A percentile compares a stretch with the other conserved stretches of the same genome.
Evolutionary conservation across 2,888 invertebrate species (phyloP).

Genomic region (Epinotia ramella): DNA sequence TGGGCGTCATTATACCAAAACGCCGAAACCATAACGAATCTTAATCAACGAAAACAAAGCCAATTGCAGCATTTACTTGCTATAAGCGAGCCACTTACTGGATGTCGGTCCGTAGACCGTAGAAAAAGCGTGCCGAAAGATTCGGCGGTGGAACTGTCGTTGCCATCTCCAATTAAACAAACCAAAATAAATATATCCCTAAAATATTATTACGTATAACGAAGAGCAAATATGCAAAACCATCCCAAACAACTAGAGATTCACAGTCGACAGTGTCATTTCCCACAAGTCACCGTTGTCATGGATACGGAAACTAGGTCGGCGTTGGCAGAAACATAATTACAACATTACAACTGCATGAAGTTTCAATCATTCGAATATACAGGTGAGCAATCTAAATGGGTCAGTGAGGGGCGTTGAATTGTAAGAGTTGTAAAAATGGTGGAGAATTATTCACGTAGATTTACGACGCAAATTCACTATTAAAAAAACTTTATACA

Average conservation of each 20-base stretch:
- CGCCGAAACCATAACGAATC: constrained; percentile 13
- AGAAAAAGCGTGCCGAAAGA: constrained; percentile 86
- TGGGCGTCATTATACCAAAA: constrained; percentile 11
- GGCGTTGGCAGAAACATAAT: neutral
- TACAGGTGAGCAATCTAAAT: neutral
- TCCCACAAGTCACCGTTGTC: constrained; percentile 21
- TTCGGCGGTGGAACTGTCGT: constrained; percentile 70
- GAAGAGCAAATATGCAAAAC: constrained; percentile 49
- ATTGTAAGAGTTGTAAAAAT: neutral
- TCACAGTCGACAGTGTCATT: constrained; percentile 17
- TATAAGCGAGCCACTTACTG: constrained; percentile 66
- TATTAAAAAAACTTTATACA: too few species aligned
- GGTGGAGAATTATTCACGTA: neutral
- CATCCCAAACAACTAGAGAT: constrained; percentile 45
- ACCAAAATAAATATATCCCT: constrained; percentile 51
- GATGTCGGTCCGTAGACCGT: constrained; percentile 87
- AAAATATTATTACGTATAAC: constrained; percentile 53
- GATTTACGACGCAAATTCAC: too few species aligned
- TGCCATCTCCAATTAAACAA: constrained; percentile 59
- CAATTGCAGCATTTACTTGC: constrained; percentile 17
- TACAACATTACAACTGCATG: constrained; percentile 12
- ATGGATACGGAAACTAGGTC: constrained; percentile 44
- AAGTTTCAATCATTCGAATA: neutral
- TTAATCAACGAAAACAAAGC: constrained; percentile 5
- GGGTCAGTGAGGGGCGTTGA: neutral